A percentile compares a stretch with the other conserved stretches of the same genome.
Conservation (phyloP, 2,888 invertebrate species). For the Papilio elwesi region DNA sequence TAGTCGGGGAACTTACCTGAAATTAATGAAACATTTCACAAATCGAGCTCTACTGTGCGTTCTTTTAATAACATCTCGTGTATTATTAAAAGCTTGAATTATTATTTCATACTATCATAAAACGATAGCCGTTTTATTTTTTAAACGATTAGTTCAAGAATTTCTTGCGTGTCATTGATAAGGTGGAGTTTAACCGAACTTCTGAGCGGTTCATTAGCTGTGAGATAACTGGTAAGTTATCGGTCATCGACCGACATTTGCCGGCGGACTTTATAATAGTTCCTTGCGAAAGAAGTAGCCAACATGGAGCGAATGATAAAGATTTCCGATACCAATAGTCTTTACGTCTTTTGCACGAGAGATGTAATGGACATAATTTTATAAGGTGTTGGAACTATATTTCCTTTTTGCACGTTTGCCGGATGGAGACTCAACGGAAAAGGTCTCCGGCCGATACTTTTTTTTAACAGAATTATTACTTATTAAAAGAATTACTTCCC, state of each 20-base stretch:
- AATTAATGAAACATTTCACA: background rate
- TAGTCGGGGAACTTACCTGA: background rate
- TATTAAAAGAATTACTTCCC: too few species aligned
- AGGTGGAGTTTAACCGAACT: constrained; percentile 42
- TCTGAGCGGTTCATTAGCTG: constrained; percentile 47
- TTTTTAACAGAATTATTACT: too few species aligned
- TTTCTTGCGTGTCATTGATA: constrained; percentile 27
- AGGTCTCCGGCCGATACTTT: too few species aligned
- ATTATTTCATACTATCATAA: constrained; percentile 17
- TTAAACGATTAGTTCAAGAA: constrained; percentile 7
- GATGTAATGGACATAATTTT: background rate
- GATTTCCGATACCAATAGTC: background rate
- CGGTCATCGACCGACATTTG: constrained; percentile 54
- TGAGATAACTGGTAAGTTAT: constrained; percentile 55
- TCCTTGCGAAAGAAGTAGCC: constrained; percentile 41
- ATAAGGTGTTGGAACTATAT: background rate
- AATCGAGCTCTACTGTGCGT: background rate
- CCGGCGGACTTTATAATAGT: constrained; percentile 46
- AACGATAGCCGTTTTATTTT: constrained; percentile 11
- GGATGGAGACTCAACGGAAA: too few species aligned
- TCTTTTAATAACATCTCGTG: constrained; percentile 18
- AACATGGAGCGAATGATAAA: constrained; percentile 36
- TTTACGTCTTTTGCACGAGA: background rate
- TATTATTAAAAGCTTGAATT: constrained; percentile 19
- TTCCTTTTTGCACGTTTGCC: too few species aligned